These are phyloP conservation scores for Argyrosomus regius DNA, from an alignment of 2,797 vertebrate species.

Conservation along the genomic window DNA sequence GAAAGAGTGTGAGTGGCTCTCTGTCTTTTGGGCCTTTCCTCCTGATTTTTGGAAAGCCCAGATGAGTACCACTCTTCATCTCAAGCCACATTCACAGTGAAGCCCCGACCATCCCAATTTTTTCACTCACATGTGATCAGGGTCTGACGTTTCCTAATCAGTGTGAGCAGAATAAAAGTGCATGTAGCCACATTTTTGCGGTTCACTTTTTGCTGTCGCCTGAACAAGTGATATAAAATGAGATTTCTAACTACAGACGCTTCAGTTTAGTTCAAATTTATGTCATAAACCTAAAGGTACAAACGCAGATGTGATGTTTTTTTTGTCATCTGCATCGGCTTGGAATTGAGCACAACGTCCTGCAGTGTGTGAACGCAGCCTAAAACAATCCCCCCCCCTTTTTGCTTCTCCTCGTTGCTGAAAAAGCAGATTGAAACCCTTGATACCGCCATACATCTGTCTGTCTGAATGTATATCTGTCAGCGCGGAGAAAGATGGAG, in stretches of 20 bases:
- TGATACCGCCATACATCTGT: slow-evolving; percentile 59
- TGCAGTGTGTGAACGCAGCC: slow-evolving; percentile 52
- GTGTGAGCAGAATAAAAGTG: slow-evolving; percentile 30
- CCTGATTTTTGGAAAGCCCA: slow-evolving; percentile 63
- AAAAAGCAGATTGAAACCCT: slow-evolving; percentile 69
- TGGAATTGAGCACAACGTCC: slow-evolving; percentile 30
- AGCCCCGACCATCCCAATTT: slow-evolving; percentile 35
- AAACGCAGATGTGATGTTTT: slow-evolving; percentile 4
- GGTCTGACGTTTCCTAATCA: slow-evolving; percentile 37
- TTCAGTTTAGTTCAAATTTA: neutral
- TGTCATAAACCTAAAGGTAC: too few relatives aligned
- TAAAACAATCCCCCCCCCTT: slow-evolving; percentile 59
- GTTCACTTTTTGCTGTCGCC: neutral
- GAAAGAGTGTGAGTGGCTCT: slow-evolving; percentile 63
- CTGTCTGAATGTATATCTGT: slow-evolving; percentile 61
- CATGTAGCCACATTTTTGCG: slow-evolving; percentile 10
- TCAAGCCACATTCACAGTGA: slow-evolving; percentile 46
- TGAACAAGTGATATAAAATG: neutral
- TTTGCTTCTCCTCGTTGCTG: slow-evolving; percentile 41
- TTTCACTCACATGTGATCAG: slow-evolving; percentile 32
- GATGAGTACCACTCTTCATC: slow-evolving; percentile 48
- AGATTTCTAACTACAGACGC: slow-evolving; percentile 1
- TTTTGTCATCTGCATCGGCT: slow-evolving; percentile 7
- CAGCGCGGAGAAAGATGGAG: slow-evolving; percentile 39
- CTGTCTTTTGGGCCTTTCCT: slow-evolving; percentile 60